Conservation (phyloP, 2,113 vertebrate genomes). For the Aptenodytes forsteri region DNA sequence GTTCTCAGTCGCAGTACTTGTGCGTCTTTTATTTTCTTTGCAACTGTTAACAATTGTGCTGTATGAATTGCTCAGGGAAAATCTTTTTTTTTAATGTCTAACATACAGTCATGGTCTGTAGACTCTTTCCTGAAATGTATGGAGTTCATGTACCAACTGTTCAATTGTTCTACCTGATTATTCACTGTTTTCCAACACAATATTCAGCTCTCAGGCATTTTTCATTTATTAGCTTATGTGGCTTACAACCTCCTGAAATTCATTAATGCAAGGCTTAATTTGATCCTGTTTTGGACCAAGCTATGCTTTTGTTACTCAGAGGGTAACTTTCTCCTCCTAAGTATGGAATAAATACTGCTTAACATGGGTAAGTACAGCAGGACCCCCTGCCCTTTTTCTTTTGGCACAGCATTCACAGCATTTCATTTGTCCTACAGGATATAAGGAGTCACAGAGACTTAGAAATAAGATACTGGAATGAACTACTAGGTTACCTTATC, state of each 20-base stretch:
- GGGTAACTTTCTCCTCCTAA: neutral
- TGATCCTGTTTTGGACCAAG: neutral
- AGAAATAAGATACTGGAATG: slow-evolving; percentile 52
- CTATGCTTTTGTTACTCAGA: neutral
- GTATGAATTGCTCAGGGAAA: neutral
- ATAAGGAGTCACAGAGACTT: slow-evolving; percentile 37
- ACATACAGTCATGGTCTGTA: neutral
- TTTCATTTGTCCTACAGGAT: slow-evolving; percentile 60
- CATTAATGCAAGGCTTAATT: neutral
- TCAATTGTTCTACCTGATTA: neutral
- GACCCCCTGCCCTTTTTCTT: neutral
- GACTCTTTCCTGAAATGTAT: neutral
- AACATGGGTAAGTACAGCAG: neutral
- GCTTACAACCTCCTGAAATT: neutral
- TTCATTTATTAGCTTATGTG: neutral
- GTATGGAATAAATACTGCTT: neutral
- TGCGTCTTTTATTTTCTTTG: neutral
- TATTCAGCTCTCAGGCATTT: neutral
- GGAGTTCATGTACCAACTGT: neutral
- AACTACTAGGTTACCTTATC: slow-evolving; percentile 37
- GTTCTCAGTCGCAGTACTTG: neutral
- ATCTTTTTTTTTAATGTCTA: neutral
- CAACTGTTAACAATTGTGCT: neutral
- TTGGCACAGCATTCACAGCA: neutral
- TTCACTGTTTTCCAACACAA: neutral